These are phyloP conservation scores for Teleogryllus oceanicus DNA, from an alignment of 2,888 invertebrate genomes.

Conservation along the genomic window DNA sequence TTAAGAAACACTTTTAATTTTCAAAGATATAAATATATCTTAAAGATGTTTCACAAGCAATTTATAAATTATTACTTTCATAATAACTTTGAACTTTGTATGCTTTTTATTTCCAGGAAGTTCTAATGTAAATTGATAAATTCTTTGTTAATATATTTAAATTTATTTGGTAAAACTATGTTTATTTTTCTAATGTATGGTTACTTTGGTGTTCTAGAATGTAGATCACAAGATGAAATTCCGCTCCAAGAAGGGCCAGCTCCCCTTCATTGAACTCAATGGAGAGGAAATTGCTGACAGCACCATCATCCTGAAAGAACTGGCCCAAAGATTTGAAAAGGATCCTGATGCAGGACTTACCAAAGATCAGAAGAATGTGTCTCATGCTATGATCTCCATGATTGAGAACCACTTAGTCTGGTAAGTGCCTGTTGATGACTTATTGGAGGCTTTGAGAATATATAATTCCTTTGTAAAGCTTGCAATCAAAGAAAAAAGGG, in stretches of 20 bases:
- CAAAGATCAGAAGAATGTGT: conserved; percentile 79
- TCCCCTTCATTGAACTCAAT: conserved; percentile 92
- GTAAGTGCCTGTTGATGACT: conserved; percentile 46
- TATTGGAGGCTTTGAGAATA: no score
- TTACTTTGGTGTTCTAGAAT: conserved; percentile 59
- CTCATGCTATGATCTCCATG: conserved; percentile 92
- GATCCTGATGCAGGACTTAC: conserved; percentile 80
- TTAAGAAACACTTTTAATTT: no score
- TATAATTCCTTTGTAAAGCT: no score
- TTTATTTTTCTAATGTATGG: not conserved
- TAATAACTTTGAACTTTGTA: no score
- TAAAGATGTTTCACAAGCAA: no score
- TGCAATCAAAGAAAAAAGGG: no score
- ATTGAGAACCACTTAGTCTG: conserved; percentile 90
- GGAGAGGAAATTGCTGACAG: conserved; percentile 93
- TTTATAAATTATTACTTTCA: no score
- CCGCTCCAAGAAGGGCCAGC: conserved; percentile 89
- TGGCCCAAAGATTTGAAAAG: conserved; percentile 76
- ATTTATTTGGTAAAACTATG: not conserved
- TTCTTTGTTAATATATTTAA: not conserved
- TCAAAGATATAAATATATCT: no score
- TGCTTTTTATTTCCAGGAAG: no score
- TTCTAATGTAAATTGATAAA: not conserved
- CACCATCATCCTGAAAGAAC: conserved; percentile 82
- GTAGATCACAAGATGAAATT: conserved; percentile 92